phyloP scores from a whole-genome alignment of 2,113 vertebrate genomes.

The Eupsittula cactorum region DNA sequence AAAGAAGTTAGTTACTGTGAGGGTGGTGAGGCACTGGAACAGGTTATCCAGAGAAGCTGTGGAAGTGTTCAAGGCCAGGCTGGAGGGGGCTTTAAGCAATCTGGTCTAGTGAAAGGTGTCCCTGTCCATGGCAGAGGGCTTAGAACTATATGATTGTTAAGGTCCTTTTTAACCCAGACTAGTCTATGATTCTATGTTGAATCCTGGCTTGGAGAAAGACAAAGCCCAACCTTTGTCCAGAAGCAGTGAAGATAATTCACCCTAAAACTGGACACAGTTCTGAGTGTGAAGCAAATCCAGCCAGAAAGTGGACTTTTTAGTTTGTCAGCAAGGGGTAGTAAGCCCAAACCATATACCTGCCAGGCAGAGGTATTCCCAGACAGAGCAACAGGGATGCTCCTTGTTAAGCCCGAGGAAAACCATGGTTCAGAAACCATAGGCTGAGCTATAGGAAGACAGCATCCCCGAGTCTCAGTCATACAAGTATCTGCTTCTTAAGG shows the following conservation, averaged over 20 bases:
- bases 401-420: background rate
- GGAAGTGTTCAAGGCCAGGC: background rate
- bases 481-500: background rate
- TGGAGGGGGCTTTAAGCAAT: background rate
- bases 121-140: background rate
- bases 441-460: background rate
- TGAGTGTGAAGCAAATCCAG: background rate
- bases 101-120: background rate
- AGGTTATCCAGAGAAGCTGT: background rate
- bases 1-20: background rate
- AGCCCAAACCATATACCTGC: background rate
- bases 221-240: background rate
- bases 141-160: background rate
- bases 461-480: background rate
- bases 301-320: rapidly evolving
- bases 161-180: background rate
- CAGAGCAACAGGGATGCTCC: background rate
- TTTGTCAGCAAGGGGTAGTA: background rate
- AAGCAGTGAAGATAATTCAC: background rate
- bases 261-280: background rate
- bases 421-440: background rate
- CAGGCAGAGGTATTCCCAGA: background rate
- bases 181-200: background rate
- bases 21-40: background rate
- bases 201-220: background rate